Evolutionary conservation across 2,113 vertebrate genomes (phyloP), one percentile per base, ranked within the genome.

Genomic region (Psettodes erumei): DNA sequence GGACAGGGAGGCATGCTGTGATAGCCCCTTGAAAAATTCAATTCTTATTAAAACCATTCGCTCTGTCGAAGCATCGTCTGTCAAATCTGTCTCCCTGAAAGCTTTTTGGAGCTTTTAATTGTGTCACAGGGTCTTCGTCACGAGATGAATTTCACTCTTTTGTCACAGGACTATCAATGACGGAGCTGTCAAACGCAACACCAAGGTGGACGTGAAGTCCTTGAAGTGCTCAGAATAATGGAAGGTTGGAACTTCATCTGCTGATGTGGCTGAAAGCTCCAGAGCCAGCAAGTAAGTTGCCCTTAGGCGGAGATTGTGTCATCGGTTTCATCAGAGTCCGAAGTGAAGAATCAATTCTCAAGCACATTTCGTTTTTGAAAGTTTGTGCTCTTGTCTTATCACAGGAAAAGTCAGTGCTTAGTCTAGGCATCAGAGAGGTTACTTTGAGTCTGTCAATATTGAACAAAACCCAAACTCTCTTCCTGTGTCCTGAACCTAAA

Each of bases 1-100:
- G 33, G 51, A 79, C 19, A 15, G 51, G 16, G 19, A 64, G 43
- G 27, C 25, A 28, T 25, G 23, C 58, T 42, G 66, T 55, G 65
- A 77, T 54, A 54, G 68, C 23, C 38, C 62, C 21, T 21, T 64
- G 59, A 53, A 50, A 55, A 76, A 75, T 81, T 56, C 3, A 55
- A 32, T 28, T 79, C 64, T 45, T 37, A 58, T 61, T 4, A 71
- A 75, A 81, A 25, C 47, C 30, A 71, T 84, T 71, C 59, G 25
- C 50, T 74, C 33, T 55, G 43, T 45, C 15, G 3, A 68, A 76
- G 47, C 32, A 33, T 77, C 25, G 69, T 64, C 25, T 30, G 60
- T 77, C 55, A 78, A 65, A 70, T 65, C 18, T 37, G 56, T 64
- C 63, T 60, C 10, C n/a, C 30, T 35, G n/a, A 35, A 54, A 75